A percentile compares a stretch with the other conserved stretches of the same genome.
Conservation (phyloP, 1,140 invertebrate genomes). For the Rhyzopertha dominica region DNA sequence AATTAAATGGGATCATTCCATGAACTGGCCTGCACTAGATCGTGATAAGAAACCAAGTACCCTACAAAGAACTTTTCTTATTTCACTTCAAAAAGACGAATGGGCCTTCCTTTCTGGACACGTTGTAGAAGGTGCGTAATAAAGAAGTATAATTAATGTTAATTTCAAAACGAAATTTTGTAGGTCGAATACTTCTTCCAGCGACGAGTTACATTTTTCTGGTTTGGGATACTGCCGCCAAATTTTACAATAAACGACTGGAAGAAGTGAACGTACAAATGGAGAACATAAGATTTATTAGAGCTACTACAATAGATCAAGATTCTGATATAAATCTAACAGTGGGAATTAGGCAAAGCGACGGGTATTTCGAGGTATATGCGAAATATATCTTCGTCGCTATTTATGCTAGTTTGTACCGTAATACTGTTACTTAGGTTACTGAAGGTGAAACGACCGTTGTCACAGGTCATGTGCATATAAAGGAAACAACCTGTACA, state of each 20-base stretch:
- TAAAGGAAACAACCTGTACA: too few species aligned
- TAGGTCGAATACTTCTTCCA: constrained; percentile 56
- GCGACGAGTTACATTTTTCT: constrained; percentile 65
- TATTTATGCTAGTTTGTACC: too few species aligned
- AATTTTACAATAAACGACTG: constrained; percentile 52
- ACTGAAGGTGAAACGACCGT: too few species aligned
- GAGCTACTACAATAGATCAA: too few species aligned
- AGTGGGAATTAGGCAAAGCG: too few species aligned
- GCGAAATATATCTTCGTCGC: too few species aligned
- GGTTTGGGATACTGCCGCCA: constrained; percentile 67
- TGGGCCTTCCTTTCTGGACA: constrained; percentile 62
- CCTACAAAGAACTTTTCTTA: constrained; percentile 40
- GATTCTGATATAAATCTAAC: too few species aligned
- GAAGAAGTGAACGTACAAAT: constrained; percentile 61
- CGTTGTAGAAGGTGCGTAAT: constrained; percentile 65
- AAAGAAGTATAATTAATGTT: constrained; percentile 4
- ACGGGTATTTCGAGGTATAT: too few species aligned
- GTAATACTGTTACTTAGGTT: too few species aligned
- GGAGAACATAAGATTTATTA: constrained; percentile 61
- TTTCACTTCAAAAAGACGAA: constrained; percentile 48
- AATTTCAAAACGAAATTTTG: neutral
- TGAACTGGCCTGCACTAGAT: constrained; percentile 44
- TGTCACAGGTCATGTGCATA: too few species aligned
- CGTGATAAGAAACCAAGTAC: neutral
- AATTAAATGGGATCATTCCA: constrained; percentile 67